Base-by-base conservation (phyloP, 2,113 vertebrate genomes). In the Leptocoma aspasia region DNA sequence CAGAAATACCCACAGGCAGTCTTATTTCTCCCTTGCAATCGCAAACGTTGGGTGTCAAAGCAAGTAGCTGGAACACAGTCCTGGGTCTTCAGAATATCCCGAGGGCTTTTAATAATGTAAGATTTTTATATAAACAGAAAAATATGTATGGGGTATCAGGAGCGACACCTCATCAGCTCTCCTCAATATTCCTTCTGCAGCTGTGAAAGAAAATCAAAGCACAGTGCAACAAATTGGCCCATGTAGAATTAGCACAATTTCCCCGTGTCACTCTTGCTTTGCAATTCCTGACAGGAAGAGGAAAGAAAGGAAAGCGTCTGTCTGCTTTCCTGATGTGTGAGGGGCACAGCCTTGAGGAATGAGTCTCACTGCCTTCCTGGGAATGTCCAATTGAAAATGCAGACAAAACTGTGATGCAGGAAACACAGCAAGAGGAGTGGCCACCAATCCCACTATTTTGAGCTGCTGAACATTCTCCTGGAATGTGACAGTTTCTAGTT, bases 341-440 rank as follows among this genome's bases (percentile, higher is more conserved):
- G 44, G 1, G 18, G 21, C 39, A 81, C 6, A 45, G 19, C 44
- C 54, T 80, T 0, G 0, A 78, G 26, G 26, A 87, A 70, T 3
- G 3, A 82, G 8, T 16, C 8, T 75, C 21, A 23, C 1, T 31
- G 24, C 31, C 49, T 89, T 91, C 6, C 45, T 35, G n/a, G 64
- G 59, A 61, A 61, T 4, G 15, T 39, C 26, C 28, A 24, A 31
- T 11, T 53, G 7, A 73, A 91, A 89, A 89, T 20, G 19, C 8
- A 18, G 31, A 28, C 7, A 72, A 41, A 81, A n/a, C 33, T 45
- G 18, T 1, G 2, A 47, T 26, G 7, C 1, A 4, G 54, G n/a
- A 82, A 66, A 84, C n/a, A 68, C 7, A 42, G 47, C n/a, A 61
- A 71, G 56, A 84, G 28, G 6, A 61, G 3, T 17, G 15, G 42